Conservation (phyloP, 2,888 invertebrate species). For the Hypomecis punctinalis region DNA sequence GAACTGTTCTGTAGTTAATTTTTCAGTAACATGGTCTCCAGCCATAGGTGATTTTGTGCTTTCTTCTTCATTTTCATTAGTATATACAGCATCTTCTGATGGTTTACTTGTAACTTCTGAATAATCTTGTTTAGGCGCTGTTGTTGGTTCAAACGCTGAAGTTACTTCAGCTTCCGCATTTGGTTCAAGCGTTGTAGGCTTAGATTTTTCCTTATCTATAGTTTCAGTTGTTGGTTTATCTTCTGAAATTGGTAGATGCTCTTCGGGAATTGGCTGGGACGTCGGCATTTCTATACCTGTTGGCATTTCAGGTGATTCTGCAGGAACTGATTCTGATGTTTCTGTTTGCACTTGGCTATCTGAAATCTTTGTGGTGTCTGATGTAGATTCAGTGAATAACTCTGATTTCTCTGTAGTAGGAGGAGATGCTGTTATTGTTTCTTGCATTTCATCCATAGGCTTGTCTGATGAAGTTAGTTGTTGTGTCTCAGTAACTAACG, state of each 20-base stretch:
- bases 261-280: conserved; percentile 9
- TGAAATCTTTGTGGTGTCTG: conserved; percentile 15
- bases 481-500: conserved; percentile 15
- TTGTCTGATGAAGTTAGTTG: conserved; percentile 20
- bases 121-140: conserved; percentile 28
- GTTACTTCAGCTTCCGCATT: conserved; percentile 17
- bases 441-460: conserved; percentile 8
- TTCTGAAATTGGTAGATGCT: conserved; percentile 7
- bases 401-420: conserved; percentile 21
- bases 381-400: conserved; percentile 18
- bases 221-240: conserved; percentile 16
- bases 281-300: conserved; percentile 9
- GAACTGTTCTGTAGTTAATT: conserved; percentile 9
- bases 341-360: conserved; percentile 26
- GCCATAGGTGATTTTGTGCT: conserved; percentile 14
- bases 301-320: conserved; percentile 5
- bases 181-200: conserved; percentile 20
- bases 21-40: conserved; percentile 15
- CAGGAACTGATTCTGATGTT: conserved; percentile 15
- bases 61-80: conserved; percentile 20
- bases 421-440: conserved; percentile 22
- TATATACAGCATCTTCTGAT: not conserved
- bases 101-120: conserved; percentile 25
- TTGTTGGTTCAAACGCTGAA: conserved; percentile 20
- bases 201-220: conserved; percentile 18